Percentiles rank a stretch among this genome's conserved stretches.
phyloP scores from a whole-genome alignment of 2,113 vertebrate genomes.

The Tragulus kanchil region DNA sequence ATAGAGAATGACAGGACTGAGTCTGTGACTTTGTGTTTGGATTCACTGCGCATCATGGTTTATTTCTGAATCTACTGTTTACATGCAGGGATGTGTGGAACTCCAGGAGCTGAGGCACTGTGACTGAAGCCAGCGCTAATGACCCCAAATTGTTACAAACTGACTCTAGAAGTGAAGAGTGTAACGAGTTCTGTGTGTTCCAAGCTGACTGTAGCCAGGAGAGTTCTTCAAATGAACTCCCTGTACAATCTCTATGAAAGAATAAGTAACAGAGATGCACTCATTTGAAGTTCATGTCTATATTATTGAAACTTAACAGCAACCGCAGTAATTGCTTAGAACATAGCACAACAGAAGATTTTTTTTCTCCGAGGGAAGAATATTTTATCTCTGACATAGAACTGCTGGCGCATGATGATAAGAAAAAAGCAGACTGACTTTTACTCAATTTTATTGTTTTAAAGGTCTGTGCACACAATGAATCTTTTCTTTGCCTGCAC shows the following conservation, averaged over 20 bases:
- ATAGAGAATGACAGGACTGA: neutral
- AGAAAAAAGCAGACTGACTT: neutral
- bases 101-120: neutral
- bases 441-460: conserved; percentile 53
- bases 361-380: neutral
- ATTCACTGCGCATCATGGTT: neutral
- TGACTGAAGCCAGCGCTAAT: neutral
- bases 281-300: neutral
- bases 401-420: conserved; percentile 48
- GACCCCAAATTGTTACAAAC: neutral
- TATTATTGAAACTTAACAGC: neutral
- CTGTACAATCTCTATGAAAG: neutral
- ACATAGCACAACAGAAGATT: neutral
- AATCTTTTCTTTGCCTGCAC: neutral
- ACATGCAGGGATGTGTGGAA: neutral
- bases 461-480: neutral
- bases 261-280: neutral
- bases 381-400: conserved; percentile 38
- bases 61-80: neutral
- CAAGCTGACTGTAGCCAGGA: neutral
- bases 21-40: neutral
- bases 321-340: neutral
- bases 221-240: neutral
- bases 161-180: neutral
- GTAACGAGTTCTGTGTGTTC: neutral